phyloP scores from a whole-genome alignment of 2,113 vertebrate species.

The Meleagris gallopavo region DNA sequence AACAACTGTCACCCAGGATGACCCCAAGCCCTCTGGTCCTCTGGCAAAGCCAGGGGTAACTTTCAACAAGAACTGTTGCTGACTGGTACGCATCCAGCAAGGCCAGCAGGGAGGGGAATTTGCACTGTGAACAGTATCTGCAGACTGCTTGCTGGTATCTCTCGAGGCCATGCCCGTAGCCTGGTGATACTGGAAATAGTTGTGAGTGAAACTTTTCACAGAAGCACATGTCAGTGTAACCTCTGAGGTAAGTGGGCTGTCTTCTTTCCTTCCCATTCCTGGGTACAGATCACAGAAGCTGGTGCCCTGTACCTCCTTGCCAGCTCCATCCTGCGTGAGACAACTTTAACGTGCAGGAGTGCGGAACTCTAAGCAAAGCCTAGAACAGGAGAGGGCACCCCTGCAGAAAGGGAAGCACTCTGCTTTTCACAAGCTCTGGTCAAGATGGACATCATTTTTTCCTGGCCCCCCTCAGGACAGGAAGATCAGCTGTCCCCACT shows the following conservation, averaged over 20 bases:
- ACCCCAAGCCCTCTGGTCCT: slow-evolving; percentile 69
- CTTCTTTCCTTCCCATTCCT: slow-evolving; percentile 66
- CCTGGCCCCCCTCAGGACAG: slow-evolving; percentile 39
- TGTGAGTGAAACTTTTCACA: slow-evolving; percentile 69
- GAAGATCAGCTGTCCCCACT: slow-evolving; percentile 13
- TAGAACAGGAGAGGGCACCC: slow-evolving; percentile 51
- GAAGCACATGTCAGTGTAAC: slow-evolving; percentile 73
- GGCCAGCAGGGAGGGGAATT: slow-evolving; percentile 62
- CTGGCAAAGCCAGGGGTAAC: slow-evolving; percentile 67
- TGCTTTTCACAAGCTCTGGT: slow-evolving; percentile 60
- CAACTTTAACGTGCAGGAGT: slow-evolving; percentile 49
- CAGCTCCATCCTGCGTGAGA: slow-evolving; percentile 54
- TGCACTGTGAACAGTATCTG: slow-evolving; percentile 53
- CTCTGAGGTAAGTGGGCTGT: slow-evolving; percentile 69
- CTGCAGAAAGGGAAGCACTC: slow-evolving; percentile 50
- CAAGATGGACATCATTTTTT: slow-evolving; percentile 19
- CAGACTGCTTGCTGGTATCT: slow-evolving; percentile 69
- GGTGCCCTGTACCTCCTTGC: slow-evolving; percentile 61
- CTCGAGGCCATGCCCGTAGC: slow-evolving; percentile 71
- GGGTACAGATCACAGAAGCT: slow-evolving; percentile 47
- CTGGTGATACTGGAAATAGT: slow-evolving; percentile 72
- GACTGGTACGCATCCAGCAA: slow-evolving; percentile 50
- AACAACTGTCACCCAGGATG: slow-evolving; percentile 79
- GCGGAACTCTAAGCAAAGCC: slow-evolving; percentile 55
- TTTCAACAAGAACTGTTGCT: slow-evolving; percentile 50